Percentiles rank a stretch among this genome's conserved stretches.
phyloP scores from a whole-genome alignment of 2,888 invertebrate genomes.

The Caenorhabditis afra region DNA sequence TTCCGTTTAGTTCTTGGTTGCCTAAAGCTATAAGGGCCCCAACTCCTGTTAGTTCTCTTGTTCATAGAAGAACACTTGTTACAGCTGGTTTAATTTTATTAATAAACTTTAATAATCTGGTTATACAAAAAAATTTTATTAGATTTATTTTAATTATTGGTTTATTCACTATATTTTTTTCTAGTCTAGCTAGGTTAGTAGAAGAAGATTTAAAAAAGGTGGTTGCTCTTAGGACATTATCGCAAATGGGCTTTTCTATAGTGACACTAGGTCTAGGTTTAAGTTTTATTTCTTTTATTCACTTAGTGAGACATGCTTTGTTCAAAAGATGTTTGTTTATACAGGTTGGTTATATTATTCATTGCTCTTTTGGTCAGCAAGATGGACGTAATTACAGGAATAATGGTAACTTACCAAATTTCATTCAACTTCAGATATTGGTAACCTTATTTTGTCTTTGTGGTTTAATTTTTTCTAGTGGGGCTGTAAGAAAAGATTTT shows the following conservation, averaged over 20 bases:
- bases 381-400: conserved; percentile 73
- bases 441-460: conserved; percentile 73
- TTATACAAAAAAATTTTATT: conserved; percentile 86
- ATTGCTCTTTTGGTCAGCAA: conserved; percentile 73
- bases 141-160: conserved; percentile 83
- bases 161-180: conserved; percentile 74
- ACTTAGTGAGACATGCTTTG: conserved; percentile 72
- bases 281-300: conserved; percentile 80
- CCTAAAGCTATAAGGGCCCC: conserved; percentile 88
- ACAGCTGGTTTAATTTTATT: conserved; percentile 85
- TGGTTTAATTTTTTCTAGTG: conserved; percentile 72
- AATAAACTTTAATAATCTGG: conserved; percentile 80
- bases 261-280: conserved; percentile 67
- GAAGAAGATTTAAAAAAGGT: conserved; percentile 72
- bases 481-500: conserved; percentile 73
- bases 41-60: conserved; percentile 87
- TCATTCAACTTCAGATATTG: conserved; percentile 69
- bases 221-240: conserved; percentile 71
- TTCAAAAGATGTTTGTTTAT: conserved; percentile 74
- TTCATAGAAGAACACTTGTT: conserved; percentile 88
- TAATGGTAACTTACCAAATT: conserved; percentile 67
- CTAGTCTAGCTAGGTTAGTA: conserved; percentile 66
- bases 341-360: conserved; percentile 73
- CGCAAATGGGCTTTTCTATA: conserved; percentile 72
- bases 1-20: conserved; percentile 88